Percentiles rank a stretch among this genome's conserved stretches.
phyloP scores from a whole-genome alignment of 1,140 invertebrate genomes.

The Glomeris maerens region DNA sequence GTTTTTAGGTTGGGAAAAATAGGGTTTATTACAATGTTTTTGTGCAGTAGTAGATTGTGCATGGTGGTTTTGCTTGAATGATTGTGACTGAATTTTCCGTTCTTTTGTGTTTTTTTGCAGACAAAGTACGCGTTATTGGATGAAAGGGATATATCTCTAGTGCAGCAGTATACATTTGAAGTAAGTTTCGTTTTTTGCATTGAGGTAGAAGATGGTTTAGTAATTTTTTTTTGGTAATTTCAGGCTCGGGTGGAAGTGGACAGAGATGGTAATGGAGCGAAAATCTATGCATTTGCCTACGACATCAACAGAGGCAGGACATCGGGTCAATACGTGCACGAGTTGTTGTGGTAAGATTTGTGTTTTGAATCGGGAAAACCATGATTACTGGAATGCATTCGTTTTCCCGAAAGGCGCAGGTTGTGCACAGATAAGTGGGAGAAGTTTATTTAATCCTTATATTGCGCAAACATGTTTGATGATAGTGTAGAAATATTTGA shows the following conservation, averaged over 20 bases:
- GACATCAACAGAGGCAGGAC: slow-evolving; percentile 30
- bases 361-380: no score
- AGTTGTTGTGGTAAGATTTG: slow-evolving; percentile 34
- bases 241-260: slow-evolving; percentile 36
- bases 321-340: slow-evolving; percentile 33
- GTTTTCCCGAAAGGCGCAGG: no score
- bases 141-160: slow-evolving; percentile 36
- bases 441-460: no score
- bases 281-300: slow-evolving; percentile 36
- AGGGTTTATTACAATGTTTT: no score
- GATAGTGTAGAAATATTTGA: no score
- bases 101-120: slow-evolving; percentile 25
- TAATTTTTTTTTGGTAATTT: slow-evolving; percentile 9
- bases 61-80: no score
- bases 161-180: slow-evolving; percentile 36
- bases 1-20: no score
- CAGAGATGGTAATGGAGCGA: slow-evolving; percentile 37
- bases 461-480: no score
- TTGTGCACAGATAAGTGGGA: no score
- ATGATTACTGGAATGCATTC: no score
- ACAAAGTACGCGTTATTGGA: slow-evolving; percentile 38
- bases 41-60: no score
- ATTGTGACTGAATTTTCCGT: not conserved
- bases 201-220: not conserved
- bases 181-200: slow-evolving; percentile 19